Base-by-base conservation (phyloP, 2,888 invertebrate species). In the Amblyjoppa proteus region DNA sequence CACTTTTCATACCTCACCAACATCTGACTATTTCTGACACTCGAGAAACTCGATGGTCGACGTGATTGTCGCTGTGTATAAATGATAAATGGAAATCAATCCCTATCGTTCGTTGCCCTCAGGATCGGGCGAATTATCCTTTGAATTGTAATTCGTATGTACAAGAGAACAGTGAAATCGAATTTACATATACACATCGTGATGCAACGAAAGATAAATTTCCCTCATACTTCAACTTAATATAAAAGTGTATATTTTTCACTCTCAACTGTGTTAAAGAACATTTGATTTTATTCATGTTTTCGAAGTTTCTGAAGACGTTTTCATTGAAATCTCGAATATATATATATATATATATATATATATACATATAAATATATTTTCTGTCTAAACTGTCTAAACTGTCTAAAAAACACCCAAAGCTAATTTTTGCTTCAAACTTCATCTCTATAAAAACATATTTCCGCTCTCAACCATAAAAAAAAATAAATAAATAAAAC, bases 21-120 rank as follows among this genome's bases (percentile, higher is more conserved):
- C 61, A 31, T 61, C 31, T 25, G 58, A 58, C 16, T 74, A 45
- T 74, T 74, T 58, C 45, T 28, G 58, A 61, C 58, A 73, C 28
- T 41, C 11, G 58, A 61, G 7, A 41, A 7, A 73, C 58, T 58
- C 28, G 45, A 25, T 13, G 61, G 11, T 74, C 45, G 58, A 28
- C 9, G 61, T 4, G 34, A 41, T 45, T 45, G n/a, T 28, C 58
- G 25, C 16, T 1, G 45, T 11, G n/a, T 20, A 41, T 25, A 58
- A 58, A 16, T 28, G 7, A 41, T 9, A 41, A 11, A 41, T 9
- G 1, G 41, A 20, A 20, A 20, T 20, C 20, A 20, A 20, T 20
- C 20, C 34, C 41, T 13, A 58, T 41, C 28, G 28, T 61, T 74
- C 58, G 41, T 78, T 41, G 9, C 3, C 75, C 58, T 31, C 28